phyloP scores from a whole-genome alignment of 2,888 invertebrate genomes.

The Tholera decimalis region DNA sequence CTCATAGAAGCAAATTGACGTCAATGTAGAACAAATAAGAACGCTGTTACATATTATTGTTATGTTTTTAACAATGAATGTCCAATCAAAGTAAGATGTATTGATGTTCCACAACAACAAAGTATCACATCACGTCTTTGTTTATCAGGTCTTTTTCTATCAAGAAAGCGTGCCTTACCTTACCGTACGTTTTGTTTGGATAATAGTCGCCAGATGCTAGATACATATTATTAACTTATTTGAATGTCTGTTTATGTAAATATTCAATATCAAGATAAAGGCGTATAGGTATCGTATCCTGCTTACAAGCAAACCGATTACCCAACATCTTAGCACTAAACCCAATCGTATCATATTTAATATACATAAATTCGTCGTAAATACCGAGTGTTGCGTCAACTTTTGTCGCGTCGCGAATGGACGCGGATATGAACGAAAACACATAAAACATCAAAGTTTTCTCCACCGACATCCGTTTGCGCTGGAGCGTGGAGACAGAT shows the following conservation, averaged over 20 bases:
- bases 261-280: slow-evolving; percentile 14
- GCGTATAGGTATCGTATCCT: slow-evolving; percentile 22
- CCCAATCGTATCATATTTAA: slow-evolving; percentile 43
- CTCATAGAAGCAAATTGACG: slow-evolving; percentile 55
- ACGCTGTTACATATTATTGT: slow-evolving; percentile 30
- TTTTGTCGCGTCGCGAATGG: slow-evolving; percentile 26
- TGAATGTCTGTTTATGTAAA: background rate
- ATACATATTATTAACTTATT: background rate
- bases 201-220: slow-evolving; percentile 12
- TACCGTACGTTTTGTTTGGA: background rate
- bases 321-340: slow-evolving; percentile 32
- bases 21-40: slow-evolving; percentile 50
- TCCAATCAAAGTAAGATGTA: slow-evolving; percentile 17
- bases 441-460: slow-evolving; percentile 75
- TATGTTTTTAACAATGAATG: slow-evolving; percentile 32
- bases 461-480: slow-evolving; percentile 76
- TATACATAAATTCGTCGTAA: slow-evolving; percentile 50
- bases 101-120: slow-evolving; percentile 12
- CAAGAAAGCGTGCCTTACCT: background rate
- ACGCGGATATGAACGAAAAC: slow-evolving; percentile 64
- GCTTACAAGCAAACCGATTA: slow-evolving; percentile 33
- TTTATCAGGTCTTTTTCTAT: slow-evolving; percentile 6
- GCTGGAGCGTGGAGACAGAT: slow-evolving; percentile 60
- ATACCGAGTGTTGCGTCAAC: slow-evolving; percentile 31
- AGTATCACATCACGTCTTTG: background rate